Conservation (phyloP, 2,888 invertebrate species). For the Callyntrura guangdongensis region DNA sequence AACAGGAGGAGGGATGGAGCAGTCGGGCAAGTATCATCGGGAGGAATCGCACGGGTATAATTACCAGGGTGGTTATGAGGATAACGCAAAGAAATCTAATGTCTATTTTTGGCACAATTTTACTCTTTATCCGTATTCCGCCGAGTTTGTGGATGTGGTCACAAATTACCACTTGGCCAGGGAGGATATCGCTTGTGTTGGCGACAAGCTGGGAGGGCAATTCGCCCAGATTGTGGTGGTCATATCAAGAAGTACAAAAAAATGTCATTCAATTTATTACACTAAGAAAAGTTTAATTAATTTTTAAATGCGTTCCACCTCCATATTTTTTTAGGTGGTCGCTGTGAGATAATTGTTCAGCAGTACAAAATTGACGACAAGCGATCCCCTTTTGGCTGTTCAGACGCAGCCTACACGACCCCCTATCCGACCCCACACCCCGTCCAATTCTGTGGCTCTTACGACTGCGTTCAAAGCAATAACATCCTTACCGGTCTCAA, state of each 20-base stretch:
- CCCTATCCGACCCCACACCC: conserved; percentile 51
- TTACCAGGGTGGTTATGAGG: background rate
- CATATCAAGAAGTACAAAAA: conserved; percentile 2
- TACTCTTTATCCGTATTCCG: conserved; percentile 62
- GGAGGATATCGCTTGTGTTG: conserved; percentile 67
- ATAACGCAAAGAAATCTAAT: conserved; percentile 45
- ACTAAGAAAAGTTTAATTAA: too few species aligned
- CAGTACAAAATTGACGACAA: conserved; percentile 72
- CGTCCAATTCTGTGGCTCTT: conserved; percentile 73
- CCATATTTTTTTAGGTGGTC: conserved; percentile 35
- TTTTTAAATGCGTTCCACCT: background rate
- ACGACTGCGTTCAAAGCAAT: conserved; percentile 70
- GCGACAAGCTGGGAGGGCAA: background rate
- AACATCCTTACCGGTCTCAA: conserved; percentile 67
- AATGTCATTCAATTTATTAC: too few species aligned
- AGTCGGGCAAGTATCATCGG: background rate
- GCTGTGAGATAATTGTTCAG: conserved; percentile 72
- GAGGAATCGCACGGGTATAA: background rate
- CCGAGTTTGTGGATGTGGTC: conserved; percentile 68
- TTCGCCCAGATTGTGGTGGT: conserved; percentile 74
- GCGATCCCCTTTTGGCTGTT: conserved; percentile 44
- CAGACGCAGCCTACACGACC: conserved; percentile 30
- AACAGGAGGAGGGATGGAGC: background rate
- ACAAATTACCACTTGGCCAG: conserved; percentile 69
- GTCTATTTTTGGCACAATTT: conserved; percentile 81